Evolutionary conservation across 1,140 invertebrate genomes (phyloP).

Genomic region (Heliconius himera): DNA sequence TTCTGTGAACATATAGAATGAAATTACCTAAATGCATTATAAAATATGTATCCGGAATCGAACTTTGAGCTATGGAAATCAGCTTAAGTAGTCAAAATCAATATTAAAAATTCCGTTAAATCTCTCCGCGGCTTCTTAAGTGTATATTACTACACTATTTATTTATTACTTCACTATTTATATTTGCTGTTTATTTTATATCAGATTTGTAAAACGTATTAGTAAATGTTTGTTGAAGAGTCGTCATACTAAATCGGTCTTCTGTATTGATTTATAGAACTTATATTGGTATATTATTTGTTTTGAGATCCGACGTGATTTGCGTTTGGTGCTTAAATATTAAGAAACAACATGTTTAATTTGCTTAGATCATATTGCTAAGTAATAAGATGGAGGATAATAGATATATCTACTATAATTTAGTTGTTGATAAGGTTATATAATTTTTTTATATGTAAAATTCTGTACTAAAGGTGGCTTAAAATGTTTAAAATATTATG

Average conservation of each 20-base stretch:
- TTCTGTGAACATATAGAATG: not conserved
- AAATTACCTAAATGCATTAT: not conserved
- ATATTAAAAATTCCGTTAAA: conserved; percentile 36
- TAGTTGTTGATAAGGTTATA: not conserved
- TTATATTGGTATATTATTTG: not conserved
- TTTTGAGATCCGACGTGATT: not conserved
- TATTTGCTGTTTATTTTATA: conserved; percentile 46
- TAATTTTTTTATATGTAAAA: no score
- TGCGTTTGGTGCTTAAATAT: conserved; percentile 19
- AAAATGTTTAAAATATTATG: no score
- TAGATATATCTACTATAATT: not conserved
- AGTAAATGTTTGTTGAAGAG: not conserved
- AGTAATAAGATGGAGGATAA: not conserved
- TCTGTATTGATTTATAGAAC: not conserved
- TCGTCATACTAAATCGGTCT: not conserved
- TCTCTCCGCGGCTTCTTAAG: conserved; percentile 35
- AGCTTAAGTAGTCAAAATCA: conserved; percentile 35
- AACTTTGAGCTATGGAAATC: conserved; percentile 23
- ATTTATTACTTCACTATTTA: conserved; percentile 39
- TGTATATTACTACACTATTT: conserved; percentile 41
- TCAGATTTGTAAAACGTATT: conserved; percentile 49
- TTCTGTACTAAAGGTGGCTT: no score
- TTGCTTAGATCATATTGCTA: conserved; percentile 22
- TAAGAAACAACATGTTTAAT: conserved; percentile 35
- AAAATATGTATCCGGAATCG: not conserved